A percentile compares a stretch with the other conserved stretches of the same genome.
phyloP scores from a whole-genome alignment of 2,113 vertebrate genomes.

The Cisticola juncidis region DNA sequence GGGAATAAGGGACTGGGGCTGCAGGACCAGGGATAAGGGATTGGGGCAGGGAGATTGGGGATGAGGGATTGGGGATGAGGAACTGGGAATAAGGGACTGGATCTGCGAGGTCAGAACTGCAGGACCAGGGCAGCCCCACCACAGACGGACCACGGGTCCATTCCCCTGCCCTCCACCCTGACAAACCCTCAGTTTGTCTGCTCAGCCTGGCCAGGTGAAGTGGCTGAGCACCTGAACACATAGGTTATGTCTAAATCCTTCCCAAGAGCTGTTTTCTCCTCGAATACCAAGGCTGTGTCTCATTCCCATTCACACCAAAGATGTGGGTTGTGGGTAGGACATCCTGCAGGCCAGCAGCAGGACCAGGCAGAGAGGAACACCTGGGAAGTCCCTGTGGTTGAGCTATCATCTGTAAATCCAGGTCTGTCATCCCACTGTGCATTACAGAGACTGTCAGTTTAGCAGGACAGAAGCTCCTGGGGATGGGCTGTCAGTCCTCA shows the following conservation, averaged over 20 bases:
- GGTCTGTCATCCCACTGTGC: neutral
- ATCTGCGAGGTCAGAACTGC: rapidly evolving
- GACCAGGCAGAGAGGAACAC: neutral
- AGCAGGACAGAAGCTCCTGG: neutral
- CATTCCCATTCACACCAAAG: rapidly evolving
- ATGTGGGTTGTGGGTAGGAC: rapidly evolving
- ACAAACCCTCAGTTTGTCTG: rapidly evolving
- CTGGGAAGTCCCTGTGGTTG: neutral
- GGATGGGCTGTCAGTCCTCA: neutral
- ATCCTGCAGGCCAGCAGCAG: neutral
- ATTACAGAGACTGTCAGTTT: neutral
- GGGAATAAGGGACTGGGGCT: neutral
- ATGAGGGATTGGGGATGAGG: rapidly evolving
- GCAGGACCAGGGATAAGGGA: rapidly evolving
- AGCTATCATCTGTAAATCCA: neutral
- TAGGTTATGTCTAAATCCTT: neutral
- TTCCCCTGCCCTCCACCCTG: rapidly evolving
- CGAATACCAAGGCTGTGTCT: neutral
- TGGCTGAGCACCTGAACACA: neutral
- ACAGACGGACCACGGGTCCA: rapidly evolving
- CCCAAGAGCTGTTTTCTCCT: neutral
- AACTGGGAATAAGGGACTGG: rapidly evolving
- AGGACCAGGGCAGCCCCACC: rapidly evolving
- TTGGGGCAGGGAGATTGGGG: rapidly evolving
- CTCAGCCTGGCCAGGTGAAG: neutral